Conservation (phyloP, 2,797 vertebrate species). For the Lagocephalus sceleratus region DNA sequence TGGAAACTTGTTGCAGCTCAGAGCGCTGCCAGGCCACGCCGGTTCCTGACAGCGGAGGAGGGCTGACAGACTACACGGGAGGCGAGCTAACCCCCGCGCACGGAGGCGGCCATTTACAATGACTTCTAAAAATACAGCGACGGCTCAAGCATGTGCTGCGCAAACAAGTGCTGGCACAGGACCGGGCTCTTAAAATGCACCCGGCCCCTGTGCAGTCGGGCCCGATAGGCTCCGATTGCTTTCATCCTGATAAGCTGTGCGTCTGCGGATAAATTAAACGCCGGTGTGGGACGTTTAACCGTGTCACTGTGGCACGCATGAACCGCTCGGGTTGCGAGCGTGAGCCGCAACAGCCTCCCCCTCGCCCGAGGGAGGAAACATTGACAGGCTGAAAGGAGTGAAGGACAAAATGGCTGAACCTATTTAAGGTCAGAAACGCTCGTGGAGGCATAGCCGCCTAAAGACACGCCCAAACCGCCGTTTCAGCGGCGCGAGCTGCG, state of each 20-base stretch:
- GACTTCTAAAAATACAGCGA: conserved; percentile 74
- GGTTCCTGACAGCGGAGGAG: conserved; percentile 42
- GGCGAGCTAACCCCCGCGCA: conserved; percentile 26
- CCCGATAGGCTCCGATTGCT: too few species aligned
- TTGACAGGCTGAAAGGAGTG: conserved; percentile 62
- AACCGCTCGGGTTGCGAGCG: conserved; percentile 31
- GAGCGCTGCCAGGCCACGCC: conserved; percentile 38
- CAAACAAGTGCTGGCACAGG: conserved; percentile 60
- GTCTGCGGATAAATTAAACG: conserved; percentile 7
- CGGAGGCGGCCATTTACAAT: conserved; percentile 60
- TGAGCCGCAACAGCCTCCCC: conserved; percentile 34
- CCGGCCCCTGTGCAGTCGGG: conserved; percentile 12
- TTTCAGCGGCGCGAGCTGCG: not conserved
- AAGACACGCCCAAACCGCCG: conserved; percentile 44
- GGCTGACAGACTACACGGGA: conserved; percentile 33
- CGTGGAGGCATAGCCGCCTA: conserved; percentile 51
- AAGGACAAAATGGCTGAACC: conserved; percentile 81
- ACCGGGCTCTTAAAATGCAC: conserved; percentile 26
- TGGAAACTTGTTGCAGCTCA: conserved; percentile 62
- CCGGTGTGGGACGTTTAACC: conserved; percentile 23
- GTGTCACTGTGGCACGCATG: conserved; percentile 36
- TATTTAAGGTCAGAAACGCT: conserved; percentile 66
- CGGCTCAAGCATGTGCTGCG: conserved; percentile 58
- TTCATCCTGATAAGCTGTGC: not conserved
- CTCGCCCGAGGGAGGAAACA: conserved; percentile 46